A percentile compares a stretch with the other conserved stretches of the same genome.
Evolutionary conservation across 1,140 invertebrate genomes (phyloP).

Genomic region (Cepaea nemoralis): DNA sequence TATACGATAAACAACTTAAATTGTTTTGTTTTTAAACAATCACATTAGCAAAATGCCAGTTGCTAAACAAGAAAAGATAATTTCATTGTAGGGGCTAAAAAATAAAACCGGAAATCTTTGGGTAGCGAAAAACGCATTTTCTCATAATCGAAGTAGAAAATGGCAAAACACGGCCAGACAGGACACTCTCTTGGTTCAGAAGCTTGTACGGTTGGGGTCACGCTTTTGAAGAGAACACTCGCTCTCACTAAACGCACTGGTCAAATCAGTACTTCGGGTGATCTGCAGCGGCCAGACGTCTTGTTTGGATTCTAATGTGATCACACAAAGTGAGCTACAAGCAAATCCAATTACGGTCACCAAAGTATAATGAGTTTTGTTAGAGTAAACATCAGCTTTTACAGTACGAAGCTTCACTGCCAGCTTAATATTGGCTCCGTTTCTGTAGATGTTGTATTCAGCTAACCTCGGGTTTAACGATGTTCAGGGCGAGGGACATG

Average conservation of each 20-base stretch:
- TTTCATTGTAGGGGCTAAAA: too few relatives aligned
- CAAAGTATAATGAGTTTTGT: background rate
- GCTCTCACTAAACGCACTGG: background rate
- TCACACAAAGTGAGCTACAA: background rate
- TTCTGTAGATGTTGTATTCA: background rate
- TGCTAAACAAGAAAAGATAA: too few relatives aligned
- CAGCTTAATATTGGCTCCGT: background rate
- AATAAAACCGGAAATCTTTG: too few relatives aligned
- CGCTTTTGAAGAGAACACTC: background rate
- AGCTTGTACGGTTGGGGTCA: background rate
- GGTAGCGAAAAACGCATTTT: background rate
- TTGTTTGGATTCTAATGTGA: background rate
- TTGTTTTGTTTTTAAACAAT: too few relatives aligned
- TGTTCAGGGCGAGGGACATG: background rate
- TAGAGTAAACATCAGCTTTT: background rate
- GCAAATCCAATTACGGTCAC: background rate
- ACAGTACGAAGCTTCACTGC: background rate
- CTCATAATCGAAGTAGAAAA: background rate
- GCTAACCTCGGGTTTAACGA: background rate
- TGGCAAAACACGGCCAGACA: background rate
- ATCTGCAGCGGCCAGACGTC: background rate
- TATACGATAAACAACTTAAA: too few relatives aligned
- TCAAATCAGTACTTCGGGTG: background rate
- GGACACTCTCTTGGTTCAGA: background rate
- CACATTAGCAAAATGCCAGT: too few relatives aligned